phyloP scores from a whole-genome alignment of 2,888 invertebrate genomes.

The Trichogramma evanescens region DNA sequence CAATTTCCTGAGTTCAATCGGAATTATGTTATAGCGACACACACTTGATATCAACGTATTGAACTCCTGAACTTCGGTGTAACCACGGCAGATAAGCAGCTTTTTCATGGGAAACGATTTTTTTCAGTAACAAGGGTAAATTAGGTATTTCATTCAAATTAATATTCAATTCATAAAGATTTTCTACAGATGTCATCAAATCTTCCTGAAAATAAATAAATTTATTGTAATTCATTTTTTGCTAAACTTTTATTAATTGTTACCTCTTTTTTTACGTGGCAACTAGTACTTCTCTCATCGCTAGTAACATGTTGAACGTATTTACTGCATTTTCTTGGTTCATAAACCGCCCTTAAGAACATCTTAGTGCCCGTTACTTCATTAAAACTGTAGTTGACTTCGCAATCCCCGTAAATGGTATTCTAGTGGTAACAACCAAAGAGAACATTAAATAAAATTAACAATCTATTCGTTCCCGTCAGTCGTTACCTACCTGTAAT shows the following conservation, averaged over 20 bases:
- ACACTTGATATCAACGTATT: conserved; percentile 44
- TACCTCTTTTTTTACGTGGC: conserved; percentile 27
- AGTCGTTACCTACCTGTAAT: conserved; percentile 45
- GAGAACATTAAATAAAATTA: conserved; percentile 41
- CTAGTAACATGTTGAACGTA: conserved; percentile 32
- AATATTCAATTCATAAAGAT: conserved; percentile 25
- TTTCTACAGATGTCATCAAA: conserved; percentile 28
- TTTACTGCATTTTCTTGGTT: conserved; percentile 33
- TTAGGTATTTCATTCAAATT: conserved; percentile 19
- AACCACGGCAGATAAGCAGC: conserved; percentile 39
- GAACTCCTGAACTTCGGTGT: conserved; percentile 35
- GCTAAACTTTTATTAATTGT: background rate
- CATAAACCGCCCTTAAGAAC: conserved; percentile 38
- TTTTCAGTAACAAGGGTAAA: conserved; percentile 27
- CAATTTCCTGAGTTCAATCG: background rate
- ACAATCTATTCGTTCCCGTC: conserved; percentile 38
- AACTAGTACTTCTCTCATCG: conserved; percentile 29
- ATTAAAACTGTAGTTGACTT: conserved; percentile 38
- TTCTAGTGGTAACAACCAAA: conserved; percentile 49
- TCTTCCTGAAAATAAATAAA: conserved; percentile 22
- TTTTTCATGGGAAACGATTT: conserved; percentile 30
- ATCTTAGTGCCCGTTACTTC: conserved; percentile 22
- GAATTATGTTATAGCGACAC: background rate
- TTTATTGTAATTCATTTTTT: background rate
- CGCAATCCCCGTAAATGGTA: conserved; percentile 42